These are phyloP conservation scores for Eidolon helvum DNA, from an alignment of 2,113 vertebrate genomes.

Conservation along the genomic window DNA sequence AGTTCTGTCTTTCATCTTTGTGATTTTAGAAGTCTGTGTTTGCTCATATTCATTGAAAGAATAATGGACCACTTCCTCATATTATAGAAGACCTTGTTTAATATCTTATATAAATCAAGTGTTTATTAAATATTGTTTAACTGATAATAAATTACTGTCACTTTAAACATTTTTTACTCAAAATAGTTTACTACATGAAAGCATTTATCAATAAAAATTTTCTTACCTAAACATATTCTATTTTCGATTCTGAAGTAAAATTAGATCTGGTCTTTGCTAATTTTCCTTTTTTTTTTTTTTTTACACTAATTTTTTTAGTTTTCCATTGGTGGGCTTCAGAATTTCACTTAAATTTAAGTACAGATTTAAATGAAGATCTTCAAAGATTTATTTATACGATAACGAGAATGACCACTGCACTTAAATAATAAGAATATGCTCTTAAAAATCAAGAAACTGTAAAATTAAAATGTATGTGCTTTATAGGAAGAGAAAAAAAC, in stretches of 20 bases:
- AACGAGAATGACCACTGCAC: neutral
- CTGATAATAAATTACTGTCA: neutral
- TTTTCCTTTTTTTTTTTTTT: neutral
- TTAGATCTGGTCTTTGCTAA: neutral
- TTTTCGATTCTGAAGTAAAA: neutral
- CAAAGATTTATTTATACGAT: neutral
- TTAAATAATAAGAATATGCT: neutral
- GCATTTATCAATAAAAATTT: neutral
- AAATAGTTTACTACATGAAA: neutral
- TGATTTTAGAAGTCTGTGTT: neutral
- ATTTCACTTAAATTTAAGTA: neutral
- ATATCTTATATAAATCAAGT: neutral
- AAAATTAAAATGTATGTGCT: neutral
- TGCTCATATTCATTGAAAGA: neutral
- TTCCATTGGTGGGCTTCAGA: neutral
- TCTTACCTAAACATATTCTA: neutral
- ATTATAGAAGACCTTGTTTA: neutral
- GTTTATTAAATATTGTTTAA: neutral
- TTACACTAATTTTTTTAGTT: neutral
- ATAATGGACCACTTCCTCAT: neutral
- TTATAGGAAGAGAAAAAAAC: neutral
- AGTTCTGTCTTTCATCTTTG: neutral
- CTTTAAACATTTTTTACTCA: neutral
- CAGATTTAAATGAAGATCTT: conserved; percentile 13
- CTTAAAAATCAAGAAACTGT: neutral